A percentile compares a stretch with the other conserved stretches of the same genome.
phyloP scores from a whole-genome alignment of 1,140 invertebrate species.

The Drosophila ambigua region DNA sequence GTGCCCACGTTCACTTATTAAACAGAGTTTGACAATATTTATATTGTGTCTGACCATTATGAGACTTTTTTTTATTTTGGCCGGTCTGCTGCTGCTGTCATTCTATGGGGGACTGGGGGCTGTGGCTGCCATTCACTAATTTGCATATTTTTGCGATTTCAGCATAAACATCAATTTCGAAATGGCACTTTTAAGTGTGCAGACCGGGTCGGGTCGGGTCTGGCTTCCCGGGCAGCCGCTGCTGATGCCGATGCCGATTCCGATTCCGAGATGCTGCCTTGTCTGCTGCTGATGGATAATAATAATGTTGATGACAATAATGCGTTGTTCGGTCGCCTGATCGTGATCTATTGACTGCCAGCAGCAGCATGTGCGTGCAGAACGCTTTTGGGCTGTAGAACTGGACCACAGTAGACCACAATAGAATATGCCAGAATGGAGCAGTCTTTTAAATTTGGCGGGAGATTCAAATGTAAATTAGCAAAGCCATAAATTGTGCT shows the following conservation, averaged over 20 bases:
- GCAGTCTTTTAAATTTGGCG: slow-evolving; percentile 20
- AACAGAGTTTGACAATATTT: slow-evolving; percentile 44
- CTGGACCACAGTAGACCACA: slow-evolving; percentile 28
- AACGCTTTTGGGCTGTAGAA: slow-evolving; percentile 55
- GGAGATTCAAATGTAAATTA: slow-evolving; percentile 63
- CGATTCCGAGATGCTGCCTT: background rate
- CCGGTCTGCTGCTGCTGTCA: slow-evolving; percentile 11
- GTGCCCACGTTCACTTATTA: slow-evolving; percentile 51
- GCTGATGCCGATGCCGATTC: background rate
- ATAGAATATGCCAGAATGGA: slow-evolving; percentile 32
- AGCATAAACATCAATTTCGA: slow-evolving; percentile 74
- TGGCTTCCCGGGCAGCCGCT: too few relatives aligned
- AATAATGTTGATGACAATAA: slow-evolving; percentile 28
- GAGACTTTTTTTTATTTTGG: slow-evolving; percentile 45
- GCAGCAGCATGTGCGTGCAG: slow-evolving; percentile 32
- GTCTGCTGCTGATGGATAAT: slow-evolving; percentile 51
- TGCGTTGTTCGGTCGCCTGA: slow-evolving; percentile 48
- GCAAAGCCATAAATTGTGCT: slow-evolving; percentile 62
- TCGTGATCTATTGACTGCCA: slow-evolving; percentile 68
- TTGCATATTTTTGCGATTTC: slow-evolving; percentile 77
- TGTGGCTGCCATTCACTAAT: slow-evolving; percentile 78
- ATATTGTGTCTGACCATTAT: slow-evolving; percentile 48
- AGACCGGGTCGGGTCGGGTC: slow-evolving; percentile 48
- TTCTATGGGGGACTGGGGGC: slow-evolving; percentile 53
- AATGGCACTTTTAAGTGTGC: slow-evolving; percentile 81